Conservation (phyloP, 2,888 invertebrate genomes). For the Lasioglossum leucozonium region DNA sequence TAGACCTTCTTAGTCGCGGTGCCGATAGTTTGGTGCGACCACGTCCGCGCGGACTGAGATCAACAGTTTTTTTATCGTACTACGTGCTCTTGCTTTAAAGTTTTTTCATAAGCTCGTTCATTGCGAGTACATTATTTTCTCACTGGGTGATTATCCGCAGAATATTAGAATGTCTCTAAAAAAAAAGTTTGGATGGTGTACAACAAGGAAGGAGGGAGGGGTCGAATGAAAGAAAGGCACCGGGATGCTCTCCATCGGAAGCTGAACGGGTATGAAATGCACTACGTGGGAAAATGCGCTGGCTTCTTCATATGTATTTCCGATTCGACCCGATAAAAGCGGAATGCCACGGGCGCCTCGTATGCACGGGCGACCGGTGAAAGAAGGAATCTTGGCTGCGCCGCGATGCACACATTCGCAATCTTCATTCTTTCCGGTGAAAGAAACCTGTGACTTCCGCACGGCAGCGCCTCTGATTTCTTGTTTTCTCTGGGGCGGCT, state of each 20-base stretch:
- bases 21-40: too few species aligned
- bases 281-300: conserved; percentile 42
- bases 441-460: conserved; percentile 21
- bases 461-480: neutral
- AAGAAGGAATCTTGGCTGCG: conserved; percentile 14
- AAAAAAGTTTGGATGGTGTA: neutral
- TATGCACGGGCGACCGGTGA: neutral
- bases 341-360: conserved; percentile 32
- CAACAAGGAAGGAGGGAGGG: neutral
- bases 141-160: neutral
- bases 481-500: neutral
- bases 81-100: too few species aligned
- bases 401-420: neutral
- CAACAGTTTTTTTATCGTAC: too few species aligned
- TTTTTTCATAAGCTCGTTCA: neutral
- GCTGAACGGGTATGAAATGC: conserved; percentile 34
- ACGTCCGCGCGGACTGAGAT: too few species aligned
- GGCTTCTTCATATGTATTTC: conserved; percentile 42
- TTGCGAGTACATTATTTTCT: neutral
- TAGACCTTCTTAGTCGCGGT: too few species aligned
- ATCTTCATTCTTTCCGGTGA: conserved; percentile 23
- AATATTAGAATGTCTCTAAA: neutral
- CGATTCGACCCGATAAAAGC: conserved; percentile 57
- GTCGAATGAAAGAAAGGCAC: neutral
- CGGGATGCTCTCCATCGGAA: neutral